Conservation (phyloP, 2,888 invertebrate genomes). For the Lepidochrysops patricia region DNA sequence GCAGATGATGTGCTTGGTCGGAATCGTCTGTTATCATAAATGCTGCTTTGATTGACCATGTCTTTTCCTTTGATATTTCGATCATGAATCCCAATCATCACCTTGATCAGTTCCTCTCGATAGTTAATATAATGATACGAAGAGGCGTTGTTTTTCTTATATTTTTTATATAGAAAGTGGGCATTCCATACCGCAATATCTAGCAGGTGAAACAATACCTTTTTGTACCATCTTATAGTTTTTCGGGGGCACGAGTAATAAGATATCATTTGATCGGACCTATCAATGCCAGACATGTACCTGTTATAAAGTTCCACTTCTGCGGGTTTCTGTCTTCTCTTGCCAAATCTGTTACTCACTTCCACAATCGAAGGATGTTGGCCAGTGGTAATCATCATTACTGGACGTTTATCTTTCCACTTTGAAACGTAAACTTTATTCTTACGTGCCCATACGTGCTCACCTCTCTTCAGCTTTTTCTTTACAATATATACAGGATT, state of each 20-base stretch:
- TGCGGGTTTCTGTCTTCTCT: constrained; percentile 13
- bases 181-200: constrained; percentile 18
- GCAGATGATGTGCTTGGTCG: background rate
- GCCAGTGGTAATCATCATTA: background rate
- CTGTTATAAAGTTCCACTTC: constrained; percentile 19
- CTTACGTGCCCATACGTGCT: constrained; percentile 1
- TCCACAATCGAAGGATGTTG: background rate
- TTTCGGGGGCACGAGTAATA: constrained; percentile 20
- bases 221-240: constrained; percentile 19
- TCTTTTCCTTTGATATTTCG: background rate
- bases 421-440: background rate
- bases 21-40: constrained; percentile 7
- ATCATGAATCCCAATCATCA: background rate
- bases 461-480: constrained; percentile 8
- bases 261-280: constrained; percentile 18
- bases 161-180: constrained; percentile 6
- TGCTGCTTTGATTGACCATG: constrained; percentile 3
- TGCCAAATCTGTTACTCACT: no score
- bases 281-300: constrained; percentile 20
- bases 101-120: constrained; percentile 5
- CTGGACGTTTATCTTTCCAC: background rate
- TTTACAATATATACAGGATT: background rate
- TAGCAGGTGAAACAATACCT: constrained; percentile 17
- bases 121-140: constrained; percentile 1
- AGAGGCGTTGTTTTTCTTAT: constrained; percentile 1